phyloP scores from a whole-genome alignment of 2,888 invertebrate species.

The Eristalis pertinax region DNA sequence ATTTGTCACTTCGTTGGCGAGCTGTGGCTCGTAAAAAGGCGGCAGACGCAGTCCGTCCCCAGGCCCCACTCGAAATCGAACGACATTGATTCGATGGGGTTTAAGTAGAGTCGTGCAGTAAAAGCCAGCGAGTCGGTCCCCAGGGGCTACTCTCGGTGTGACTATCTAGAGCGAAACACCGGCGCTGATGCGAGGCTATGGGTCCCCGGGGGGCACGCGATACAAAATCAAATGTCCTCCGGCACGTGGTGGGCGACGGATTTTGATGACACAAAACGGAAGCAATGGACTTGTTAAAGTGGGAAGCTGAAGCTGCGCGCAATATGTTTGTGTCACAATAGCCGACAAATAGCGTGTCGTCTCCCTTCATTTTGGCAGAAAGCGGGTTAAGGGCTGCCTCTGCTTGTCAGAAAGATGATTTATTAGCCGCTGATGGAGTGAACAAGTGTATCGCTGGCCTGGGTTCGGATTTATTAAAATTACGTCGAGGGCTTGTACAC shows the following conservation, averaged over 20 bases:
- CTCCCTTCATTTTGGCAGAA: neutral
- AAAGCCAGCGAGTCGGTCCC: neutral
- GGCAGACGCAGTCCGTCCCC: neutral
- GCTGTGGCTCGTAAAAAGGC: neutral
- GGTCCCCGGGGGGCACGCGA: neutral
- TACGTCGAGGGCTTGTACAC: neutral
- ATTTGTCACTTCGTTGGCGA: neutral
- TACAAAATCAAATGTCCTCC: neutral
- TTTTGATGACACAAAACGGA: neutral
- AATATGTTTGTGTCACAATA: neutral
- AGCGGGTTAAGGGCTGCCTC: constrained; percentile 16
- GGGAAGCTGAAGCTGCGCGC: neutral
- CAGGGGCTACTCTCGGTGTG: neutral
- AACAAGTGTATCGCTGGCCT: neutral
- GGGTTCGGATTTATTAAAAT: neutral
- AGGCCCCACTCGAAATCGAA: neutral
- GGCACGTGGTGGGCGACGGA: neutral
- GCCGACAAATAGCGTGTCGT: neutral
- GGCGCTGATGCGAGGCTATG: neutral
- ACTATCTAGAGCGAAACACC: neutral
- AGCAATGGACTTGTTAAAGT: neutral
- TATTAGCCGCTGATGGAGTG: constrained; percentile 5
- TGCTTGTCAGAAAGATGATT: constrained; percentile 2
- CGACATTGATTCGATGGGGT: neutral
- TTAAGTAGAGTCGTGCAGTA: neutral